Base-by-base conservation (phyloP, 2,888 invertebrate species). In the Galerucella pusilla region DNA sequence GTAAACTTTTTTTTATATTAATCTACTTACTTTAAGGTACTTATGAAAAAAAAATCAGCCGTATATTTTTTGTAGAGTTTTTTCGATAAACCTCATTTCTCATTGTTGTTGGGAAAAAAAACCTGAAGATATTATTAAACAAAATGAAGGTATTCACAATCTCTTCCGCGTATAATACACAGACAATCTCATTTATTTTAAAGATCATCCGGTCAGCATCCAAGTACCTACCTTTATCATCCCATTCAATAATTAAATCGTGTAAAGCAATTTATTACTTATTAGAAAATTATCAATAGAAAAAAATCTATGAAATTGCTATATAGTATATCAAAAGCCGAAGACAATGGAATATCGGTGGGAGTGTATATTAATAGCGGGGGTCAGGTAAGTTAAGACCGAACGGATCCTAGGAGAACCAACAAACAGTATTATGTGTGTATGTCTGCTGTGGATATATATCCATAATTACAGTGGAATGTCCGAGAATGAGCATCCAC, bases 401-500 rank as follows among this genome's bases (percentile, higher is more conserved):
- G 64, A 65, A 46, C 64, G 20, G 16, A 46, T 65, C 74, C 71
- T 75, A 75, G 67, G 75, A 79, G 79, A n/a, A 76, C 77, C 78
- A 79, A 77, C 75, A 75, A 76, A 76, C 66, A 46, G 64, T 65
- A 28, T 28, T 65, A 20, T 46, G 64, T 65, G 20, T 65, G 64
- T 64, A 35, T 35, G 35, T 35, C 7, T 35, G 46, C 46, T 65
- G 64, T 71, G 77, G 69, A 71, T 82, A 81, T 35, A 35, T 84
- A 84, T 83, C 84, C 83, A 84, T 84, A 84, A 84, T 83, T 83
- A 81, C 81, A 78, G 80, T 79, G 84, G 83, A 84, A 84, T 84
- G 84, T 84, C 84, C 84, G 83, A 83, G 83, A 82, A 84, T 81
- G 82, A 83, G 82, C 84, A 84, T 86, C 85, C 85, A 86, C 85